Conservation (phyloP, 2,888 invertebrate species). For the Sphaerophoria taeniata region DNA sequence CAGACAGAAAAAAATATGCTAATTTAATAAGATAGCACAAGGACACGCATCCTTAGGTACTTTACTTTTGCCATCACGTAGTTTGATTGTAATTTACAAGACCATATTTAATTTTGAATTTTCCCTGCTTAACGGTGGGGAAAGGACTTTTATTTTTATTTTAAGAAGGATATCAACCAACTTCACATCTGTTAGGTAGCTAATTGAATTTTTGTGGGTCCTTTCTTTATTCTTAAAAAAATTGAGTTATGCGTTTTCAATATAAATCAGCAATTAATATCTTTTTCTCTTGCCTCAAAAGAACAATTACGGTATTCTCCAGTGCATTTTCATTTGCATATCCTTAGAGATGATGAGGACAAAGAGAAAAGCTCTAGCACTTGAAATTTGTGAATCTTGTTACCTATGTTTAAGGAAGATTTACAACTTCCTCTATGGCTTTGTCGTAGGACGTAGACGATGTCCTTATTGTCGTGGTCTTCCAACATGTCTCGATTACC, state of each 20-base stretch:
- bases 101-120: slow-evolving; percentile 9
- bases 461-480: background rate
- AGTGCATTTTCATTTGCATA: slow-evolving; percentile 59
- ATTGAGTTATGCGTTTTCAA: slow-evolving; percentile 63
- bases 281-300: slow-evolving; percentile 29
- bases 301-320: slow-evolving; percentile 37
- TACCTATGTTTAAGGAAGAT: slow-evolving; percentile 49
- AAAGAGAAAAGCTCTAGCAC: background rate
- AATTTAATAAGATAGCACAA: slow-evolving; percentile 69
- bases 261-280: slow-evolving; percentile 69
- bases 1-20: slow-evolving; percentile 52
- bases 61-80: slow-evolving; percentile 58
- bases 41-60: slow-evolving; percentile 63
- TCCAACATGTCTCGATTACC: slow-evolving; percentile 58
- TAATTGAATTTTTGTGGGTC: slow-evolving; percentile 52
- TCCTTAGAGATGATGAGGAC: slow-evolving; percentile 12
- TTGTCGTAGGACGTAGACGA: background rate
- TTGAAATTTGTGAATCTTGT: slow-evolving; percentile 20
- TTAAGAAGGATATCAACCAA: slow-evolving; percentile 37
- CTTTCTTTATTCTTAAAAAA: slow-evolving; percentile 1
- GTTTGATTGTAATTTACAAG: slow-evolving; percentile 61
- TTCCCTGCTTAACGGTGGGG: slow-evolving; percentile 16
- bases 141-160: slow-evolving; percentile 2
- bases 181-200: slow-evolving; percentile 49
- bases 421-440: slow-evolving; percentile 62